A percentile compares a stretch with the other conserved stretches of the same genome.
phyloP scores from a whole-genome alignment of 2,113 vertebrate species.

The Cottus gobio region DNA sequence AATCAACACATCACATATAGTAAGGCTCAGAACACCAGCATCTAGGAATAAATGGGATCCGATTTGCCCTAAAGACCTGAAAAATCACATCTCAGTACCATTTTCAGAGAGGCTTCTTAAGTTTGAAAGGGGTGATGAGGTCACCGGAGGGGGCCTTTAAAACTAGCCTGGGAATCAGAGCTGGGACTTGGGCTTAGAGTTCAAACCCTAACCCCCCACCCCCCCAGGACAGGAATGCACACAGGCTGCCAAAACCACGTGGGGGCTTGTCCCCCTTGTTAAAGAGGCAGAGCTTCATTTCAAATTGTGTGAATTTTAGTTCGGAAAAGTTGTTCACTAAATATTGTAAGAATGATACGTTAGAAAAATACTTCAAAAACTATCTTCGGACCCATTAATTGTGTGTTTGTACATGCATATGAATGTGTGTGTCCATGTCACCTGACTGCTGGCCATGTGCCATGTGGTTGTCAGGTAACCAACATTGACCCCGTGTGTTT shows the following conservation, averaged over 20 bases:
- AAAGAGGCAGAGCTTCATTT: constrained; percentile 62
- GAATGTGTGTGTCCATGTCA: too few relatives aligned
- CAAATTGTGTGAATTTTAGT: not conserved
- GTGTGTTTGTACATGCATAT: constrained; percentile 7
- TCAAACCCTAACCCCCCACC: constrained; percentile 50
- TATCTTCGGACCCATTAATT: not conserved
- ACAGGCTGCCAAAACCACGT: constrained; percentile 63
- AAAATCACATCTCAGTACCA: constrained; percentile 35
- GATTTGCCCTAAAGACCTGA: constrained; percentile 18
- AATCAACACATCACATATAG: not conserved
- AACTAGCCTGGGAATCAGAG: constrained; percentile 72
- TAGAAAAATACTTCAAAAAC: not conserved
- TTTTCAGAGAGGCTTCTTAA: constrained; percentile 35
- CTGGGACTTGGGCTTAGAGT: constrained; percentile 55
- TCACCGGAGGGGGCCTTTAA: constrained; percentile 72
- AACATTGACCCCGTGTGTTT: constrained; percentile 24
- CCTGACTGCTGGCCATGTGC: constrained; percentile 6
- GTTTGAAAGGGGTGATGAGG: constrained; percentile 73
- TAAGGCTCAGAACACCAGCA: not conserved
- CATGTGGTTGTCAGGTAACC: constrained; percentile 40
- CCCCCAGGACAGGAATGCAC: constrained; percentile 67
- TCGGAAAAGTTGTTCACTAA: not conserved
- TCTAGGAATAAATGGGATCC: not conserved
- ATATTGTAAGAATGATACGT: not conserved
- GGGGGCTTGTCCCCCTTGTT: constrained; percentile 49